Conservation (phyloP, 1,140 invertebrate genomes). For the Lucilia cuprina region DNA sequence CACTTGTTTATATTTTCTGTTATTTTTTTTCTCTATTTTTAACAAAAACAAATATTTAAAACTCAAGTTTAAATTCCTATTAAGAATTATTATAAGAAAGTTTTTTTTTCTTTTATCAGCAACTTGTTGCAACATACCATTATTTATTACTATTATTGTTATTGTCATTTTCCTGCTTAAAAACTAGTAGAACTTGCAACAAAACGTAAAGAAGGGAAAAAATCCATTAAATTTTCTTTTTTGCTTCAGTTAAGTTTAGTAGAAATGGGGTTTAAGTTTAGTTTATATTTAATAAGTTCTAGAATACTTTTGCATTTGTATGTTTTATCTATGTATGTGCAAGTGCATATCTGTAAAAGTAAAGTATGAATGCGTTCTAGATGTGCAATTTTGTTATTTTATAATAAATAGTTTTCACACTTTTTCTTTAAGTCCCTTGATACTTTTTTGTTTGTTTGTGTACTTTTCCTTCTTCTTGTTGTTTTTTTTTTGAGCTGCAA, state of each 20-base stretch:
- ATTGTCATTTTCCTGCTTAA: not conserved
- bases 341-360: too few relatives aligned
- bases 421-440: not conserved
- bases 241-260: too few relatives aligned
- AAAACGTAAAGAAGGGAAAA: not conserved
- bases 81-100: not conserved
- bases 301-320: not conserved
- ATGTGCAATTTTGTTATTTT: not conserved
- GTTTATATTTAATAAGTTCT: not conserved
- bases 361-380: too few relatives aligned
- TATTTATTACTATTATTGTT: not conserved
- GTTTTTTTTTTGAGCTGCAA: not conserved
- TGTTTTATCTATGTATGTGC: not conserved
- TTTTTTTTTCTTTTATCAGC: not conserved
- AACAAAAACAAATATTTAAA: not conserved
- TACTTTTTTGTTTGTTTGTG: not conserved
- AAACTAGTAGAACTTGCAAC: not conserved
- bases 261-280: too few relatives aligned
- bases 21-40: too few relatives aligned
- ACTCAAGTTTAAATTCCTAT: not conserved
- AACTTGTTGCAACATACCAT: not conserved
- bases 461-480: not conserved
- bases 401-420: not conserved
- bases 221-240: not conserved
- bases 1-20: too few relatives aligned